A percentile compares a stretch with the other conserved stretches of the same genome.
Evolutionary conservation across 1,140 invertebrate species (phyloP).

Genomic region (Mizuhopecten yessoensis): DNA sequence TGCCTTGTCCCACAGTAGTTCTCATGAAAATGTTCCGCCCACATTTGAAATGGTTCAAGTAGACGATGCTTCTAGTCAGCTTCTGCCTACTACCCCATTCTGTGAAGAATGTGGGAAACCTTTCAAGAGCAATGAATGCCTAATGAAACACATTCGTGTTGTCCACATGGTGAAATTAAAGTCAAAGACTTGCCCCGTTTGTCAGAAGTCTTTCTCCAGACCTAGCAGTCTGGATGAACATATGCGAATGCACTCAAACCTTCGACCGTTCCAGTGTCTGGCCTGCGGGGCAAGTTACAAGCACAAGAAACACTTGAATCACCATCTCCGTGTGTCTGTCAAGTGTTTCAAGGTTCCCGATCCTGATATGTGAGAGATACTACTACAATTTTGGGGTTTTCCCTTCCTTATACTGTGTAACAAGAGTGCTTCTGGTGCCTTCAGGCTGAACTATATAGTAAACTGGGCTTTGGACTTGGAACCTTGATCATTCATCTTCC

Average conservation of each 20-base stretch:
- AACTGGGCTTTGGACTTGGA: no score
- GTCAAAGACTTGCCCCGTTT: conserved; percentile 9
- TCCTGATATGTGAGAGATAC: no score
- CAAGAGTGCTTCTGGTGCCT: no score
- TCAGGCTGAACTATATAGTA: no score
- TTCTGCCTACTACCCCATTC: not conserved
- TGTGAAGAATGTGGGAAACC: conserved; percentile 7
- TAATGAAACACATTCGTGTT: not conserved
- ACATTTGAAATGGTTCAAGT: conserved; percentile 34
- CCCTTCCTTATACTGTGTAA: no score
- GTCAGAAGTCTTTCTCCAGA: conserved; percentile 1
- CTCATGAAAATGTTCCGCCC: not conserved
- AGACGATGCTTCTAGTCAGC: not conserved
- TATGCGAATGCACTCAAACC: conserved; percentile 25
- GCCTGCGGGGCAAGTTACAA: conserved; percentile 36
- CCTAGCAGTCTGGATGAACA: conserved; percentile 41
- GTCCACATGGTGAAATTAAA: not conserved
- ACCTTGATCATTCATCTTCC: no score
- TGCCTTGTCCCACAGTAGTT: not conserved
- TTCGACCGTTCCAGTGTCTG: conserved; percentile 39
- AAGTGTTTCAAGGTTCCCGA: not conserved
- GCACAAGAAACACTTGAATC: conserved; percentile 49
- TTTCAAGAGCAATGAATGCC: not conserved
- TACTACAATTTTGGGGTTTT: no score
- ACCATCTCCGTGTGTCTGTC: conserved; percentile 28